A percentile compares a stretch with the other conserved stretches of the same genome.
These are phyloP conservation scores for Metalampra italica DNA, from an alignment of 2,888 invertebrate species.

Conservation along the genomic window DNA sequence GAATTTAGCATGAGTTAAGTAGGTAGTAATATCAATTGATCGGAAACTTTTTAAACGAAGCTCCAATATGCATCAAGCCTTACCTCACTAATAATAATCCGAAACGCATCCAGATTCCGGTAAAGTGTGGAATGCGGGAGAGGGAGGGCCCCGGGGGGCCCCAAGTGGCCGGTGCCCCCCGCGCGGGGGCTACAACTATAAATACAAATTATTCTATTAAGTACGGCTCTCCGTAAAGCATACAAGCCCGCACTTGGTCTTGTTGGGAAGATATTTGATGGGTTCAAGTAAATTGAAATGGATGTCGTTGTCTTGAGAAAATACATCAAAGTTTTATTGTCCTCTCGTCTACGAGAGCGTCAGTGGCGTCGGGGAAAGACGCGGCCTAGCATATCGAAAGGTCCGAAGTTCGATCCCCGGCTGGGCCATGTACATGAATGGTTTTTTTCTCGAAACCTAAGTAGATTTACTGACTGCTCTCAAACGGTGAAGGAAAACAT, in stretches of 20 bases:
- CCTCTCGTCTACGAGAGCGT: no score
- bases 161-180: neutral
- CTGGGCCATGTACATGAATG: no score
- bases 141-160: constrained; percentile 20
- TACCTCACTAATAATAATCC: constrained; percentile 14
- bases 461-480: no score
- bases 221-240: constrained; percentile 4
- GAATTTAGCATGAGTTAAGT: no score
- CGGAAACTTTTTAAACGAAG: no score
- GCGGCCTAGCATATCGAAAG: no score
- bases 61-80: constrained; percentile 17
- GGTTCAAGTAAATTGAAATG: neutral
- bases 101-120: constrained; percentile 40
- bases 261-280: neutral
- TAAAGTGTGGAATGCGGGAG: constrained; percentile 38
- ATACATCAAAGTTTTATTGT: no score
- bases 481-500: no score
- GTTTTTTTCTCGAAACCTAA: no score
- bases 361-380: no score
- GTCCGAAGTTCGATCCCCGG: no score
- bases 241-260: neutral
- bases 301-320: neutral
- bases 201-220: constrained; percentile 65
- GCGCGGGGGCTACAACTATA: constrained; percentile 33
- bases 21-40: no score